phyloP scores from a whole-genome alignment of 2,888 invertebrate genomes.

The Flexamia atlantica region DNA sequence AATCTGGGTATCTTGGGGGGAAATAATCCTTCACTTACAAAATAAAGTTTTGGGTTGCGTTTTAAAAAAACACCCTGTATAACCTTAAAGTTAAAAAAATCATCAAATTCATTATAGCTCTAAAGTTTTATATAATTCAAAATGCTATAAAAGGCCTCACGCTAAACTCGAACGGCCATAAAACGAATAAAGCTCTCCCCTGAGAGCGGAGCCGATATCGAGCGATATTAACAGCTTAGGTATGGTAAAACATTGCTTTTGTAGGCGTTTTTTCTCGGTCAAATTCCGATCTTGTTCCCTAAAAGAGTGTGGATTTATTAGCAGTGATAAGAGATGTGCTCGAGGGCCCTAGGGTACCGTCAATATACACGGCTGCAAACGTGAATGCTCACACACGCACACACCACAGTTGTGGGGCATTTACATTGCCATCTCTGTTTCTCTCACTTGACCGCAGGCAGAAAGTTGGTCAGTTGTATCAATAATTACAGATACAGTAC shows the following conservation, averaged over 20 bases:
- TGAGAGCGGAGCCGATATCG: not conserved
- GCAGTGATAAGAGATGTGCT: not conserved
- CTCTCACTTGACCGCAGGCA: too few species aligned
- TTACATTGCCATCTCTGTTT: too few species aligned
- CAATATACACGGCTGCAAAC: not conserved
- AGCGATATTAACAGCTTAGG: conserved; percentile 15
- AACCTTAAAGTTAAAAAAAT: too few species aligned
- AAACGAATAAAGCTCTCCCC: not conserved
- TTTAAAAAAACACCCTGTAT: too few species aligned
- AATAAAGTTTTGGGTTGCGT: too few species aligned
- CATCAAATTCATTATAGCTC: too few species aligned
- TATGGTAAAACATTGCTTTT: not conserved
- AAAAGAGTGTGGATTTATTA: not conserved
- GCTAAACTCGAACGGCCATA: conserved; percentile 6
- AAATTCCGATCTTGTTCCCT: not conserved
- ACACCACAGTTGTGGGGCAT: too few species aligned
- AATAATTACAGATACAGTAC: too few species aligned
- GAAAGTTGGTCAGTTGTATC: too few species aligned
- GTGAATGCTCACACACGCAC: not conserved
- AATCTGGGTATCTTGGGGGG: too few species aligned
- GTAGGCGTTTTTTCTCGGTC: not conserved
- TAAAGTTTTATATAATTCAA: not conserved
- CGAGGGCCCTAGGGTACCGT: not conserved
- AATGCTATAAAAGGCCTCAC: not conserved
- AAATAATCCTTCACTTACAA: too few species aligned